Base-by-base conservation (phyloP, 2,113 vertebrate genomes). In the Ophiodon elongatus region DNA sequence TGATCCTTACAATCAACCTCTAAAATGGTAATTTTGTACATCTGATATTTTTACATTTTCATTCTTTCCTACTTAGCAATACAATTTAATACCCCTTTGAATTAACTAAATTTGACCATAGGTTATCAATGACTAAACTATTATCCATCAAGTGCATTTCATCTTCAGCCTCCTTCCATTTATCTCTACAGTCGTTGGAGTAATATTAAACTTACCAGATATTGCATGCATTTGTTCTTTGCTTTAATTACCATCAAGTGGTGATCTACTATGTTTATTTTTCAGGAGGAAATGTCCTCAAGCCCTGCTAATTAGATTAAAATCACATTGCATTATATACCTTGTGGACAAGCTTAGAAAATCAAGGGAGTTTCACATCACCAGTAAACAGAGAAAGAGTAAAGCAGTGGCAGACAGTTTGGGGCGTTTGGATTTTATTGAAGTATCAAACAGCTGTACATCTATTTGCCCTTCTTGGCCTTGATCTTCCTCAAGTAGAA, bases 401-500 rank as follows among this genome's bases (percentile, higher is more conserved):
- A 70, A 69, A n/a, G 6, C 19, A 67, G 3, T 0, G 45, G 81
- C 35, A 84, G 8, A 67, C 64, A 39, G 29, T 14, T 41, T 86
- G 85, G 85, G 84, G 84, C 39, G 17, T 83, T 82, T 79, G 33
- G 71, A 78, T 92, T 95, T 96, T 95, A 94, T 96, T 94, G 92
- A 76, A 63, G 85, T 91, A 95, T 95, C 93, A 96, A 96, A 96
- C 88, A 85, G 92, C 92, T 94, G 91, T 77, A 93, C 90, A 94
- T 94, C 96, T 96, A 99, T 99, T 99, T 99, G 97, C 98, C 98
- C 96, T 99, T 99, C 91, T 99, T 98, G 93, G 98, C 98, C 92
- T 98, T 99, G 94, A 99, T 99, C 91, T 99, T 99, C 95, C 98
- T 98, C 95, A 98, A 87, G 89, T 99, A 99, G 95, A 99, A 99